A percentile compares a stretch with the other conserved stretches of the same genome.
Evolutionary conservation across 23 tunicate genomes (phyloP).

Genomic region (Botrylloides violaceus): DNA sequence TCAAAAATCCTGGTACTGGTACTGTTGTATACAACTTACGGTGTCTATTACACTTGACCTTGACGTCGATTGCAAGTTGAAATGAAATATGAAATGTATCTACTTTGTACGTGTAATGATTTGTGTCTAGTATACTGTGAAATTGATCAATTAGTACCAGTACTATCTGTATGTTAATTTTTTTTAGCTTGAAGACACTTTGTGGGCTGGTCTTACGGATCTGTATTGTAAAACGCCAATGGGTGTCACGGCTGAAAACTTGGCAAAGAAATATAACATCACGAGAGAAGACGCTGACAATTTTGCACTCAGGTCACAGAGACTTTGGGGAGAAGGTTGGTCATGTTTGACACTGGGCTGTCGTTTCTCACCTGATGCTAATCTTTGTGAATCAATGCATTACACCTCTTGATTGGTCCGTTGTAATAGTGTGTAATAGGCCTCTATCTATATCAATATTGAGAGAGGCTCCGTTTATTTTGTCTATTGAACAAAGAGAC

Average conservation of each 20-base stretch:
- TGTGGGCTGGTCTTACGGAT: constrained; percentile 99
- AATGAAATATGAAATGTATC: no score
- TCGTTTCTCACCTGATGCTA: not conserved
- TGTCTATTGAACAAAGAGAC: no score
- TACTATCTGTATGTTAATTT: not conserved
- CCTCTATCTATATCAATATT: no score
- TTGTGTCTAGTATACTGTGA: no score
- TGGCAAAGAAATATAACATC: constrained; percentile 75
- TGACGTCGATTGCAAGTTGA: no score
- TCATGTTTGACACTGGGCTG: not conserved
- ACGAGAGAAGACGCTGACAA: constrained; percentile 79
- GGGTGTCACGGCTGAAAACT: constrained; percentile 99
- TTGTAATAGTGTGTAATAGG: no score
- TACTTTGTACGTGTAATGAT: no score
- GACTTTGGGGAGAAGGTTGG: constrained; percentile 85
- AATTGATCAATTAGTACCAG: no score
- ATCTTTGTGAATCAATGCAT: not conserved
- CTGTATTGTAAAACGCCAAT: constrained; percentile 82
- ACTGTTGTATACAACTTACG: no score
- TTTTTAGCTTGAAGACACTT: constrained; percentile 67
- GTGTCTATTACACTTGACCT: no score
- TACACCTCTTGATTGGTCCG: not conserved
- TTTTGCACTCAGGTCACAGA: constrained; percentile 82
- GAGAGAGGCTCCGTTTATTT: no score
- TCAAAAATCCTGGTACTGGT: no score